Evolutionary conservation across 2,113 vertebrate species (phyloP).

Genomic region (Azemiops feae): DNA sequence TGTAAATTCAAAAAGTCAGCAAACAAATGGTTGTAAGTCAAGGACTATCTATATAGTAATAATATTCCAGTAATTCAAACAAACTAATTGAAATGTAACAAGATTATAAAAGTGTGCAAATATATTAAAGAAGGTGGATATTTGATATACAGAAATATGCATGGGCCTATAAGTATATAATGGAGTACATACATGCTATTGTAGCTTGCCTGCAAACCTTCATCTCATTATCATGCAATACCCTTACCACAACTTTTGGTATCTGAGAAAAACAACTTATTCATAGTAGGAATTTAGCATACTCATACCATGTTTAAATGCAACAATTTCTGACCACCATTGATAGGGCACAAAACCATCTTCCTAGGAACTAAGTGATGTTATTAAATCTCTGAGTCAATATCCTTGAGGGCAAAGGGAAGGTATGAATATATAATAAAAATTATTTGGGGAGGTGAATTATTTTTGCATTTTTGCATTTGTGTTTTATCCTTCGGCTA

Average conservation of each 20-base stretch:
- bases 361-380: background rate
- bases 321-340: background rate
- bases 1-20: too few relatives aligned
- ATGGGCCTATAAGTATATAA: background rate
- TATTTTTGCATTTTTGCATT: background rate
- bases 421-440: background rate
- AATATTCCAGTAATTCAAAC: background rate
- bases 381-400: background rate
- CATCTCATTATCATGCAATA: background rate
- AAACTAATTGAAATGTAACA: background rate
- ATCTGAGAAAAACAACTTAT: background rate
- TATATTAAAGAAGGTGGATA: background rate
- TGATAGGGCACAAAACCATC: background rate
- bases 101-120: background rate
- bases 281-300: background rate
- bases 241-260: background rate
- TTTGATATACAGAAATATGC: background rate
- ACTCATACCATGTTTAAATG: background rate
- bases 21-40: too few relatives aligned
- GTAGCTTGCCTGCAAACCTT: background rate
- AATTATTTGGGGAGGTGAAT: background rate
- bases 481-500: background rate
- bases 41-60: background rate
- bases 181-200: background rate
- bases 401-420: background rate